Evolutionary conservation across 2,797 vertebrate species (phyloP).

Genomic region (Acanthurus lineatus): DNA sequence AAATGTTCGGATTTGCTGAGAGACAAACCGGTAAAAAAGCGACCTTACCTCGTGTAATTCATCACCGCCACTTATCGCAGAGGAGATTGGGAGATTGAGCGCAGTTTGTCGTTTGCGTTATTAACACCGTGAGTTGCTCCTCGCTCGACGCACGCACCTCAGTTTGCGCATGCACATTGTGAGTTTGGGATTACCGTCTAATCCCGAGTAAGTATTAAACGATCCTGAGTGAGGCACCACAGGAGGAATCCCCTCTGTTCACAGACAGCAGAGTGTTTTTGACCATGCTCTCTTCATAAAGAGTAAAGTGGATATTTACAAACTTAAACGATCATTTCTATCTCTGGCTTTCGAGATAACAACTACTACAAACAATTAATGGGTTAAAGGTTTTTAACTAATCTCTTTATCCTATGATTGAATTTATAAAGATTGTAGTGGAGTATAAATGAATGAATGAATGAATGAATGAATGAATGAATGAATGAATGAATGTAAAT

Average conservation of each 20-base stretch:
- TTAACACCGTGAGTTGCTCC: slow-evolving; percentile 12
- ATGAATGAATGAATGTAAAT: too few species aligned
- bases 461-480: too few species aligned
- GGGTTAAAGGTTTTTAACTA: too few species aligned
- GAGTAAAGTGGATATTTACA: too few species aligned
- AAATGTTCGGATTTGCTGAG: neutral
- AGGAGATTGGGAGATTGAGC: neutral
- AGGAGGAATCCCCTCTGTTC: slow-evolving; percentile 31
- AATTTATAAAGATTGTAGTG: too few species aligned
- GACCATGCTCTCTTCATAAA: too few species aligned
- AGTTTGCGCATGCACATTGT: slow-evolving; percentile 80
- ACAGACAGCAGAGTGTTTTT: neutral
- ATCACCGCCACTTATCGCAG: neutral
- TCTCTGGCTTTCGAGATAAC: too few species aligned
- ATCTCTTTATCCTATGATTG: too few species aligned
- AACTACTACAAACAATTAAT: too few species aligned
- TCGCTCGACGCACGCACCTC: slow-evolving; percentile 36
- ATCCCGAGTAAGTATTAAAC: slow-evolving; percentile 63
- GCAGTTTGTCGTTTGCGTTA: slow-evolving; percentile 29
- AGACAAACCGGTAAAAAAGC: neutral
- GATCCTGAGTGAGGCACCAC: slow-evolving; percentile 27
- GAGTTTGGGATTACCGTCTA: slow-evolving; percentile 79
- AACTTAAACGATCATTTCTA: too few species aligned
- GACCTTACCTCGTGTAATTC: slow-evolving; percentile 61
- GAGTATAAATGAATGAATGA: too few species aligned